Evolutionary conservation across 2,888 invertebrate genomes (phyloP).

Genomic region (Antitype chi): DNA sequence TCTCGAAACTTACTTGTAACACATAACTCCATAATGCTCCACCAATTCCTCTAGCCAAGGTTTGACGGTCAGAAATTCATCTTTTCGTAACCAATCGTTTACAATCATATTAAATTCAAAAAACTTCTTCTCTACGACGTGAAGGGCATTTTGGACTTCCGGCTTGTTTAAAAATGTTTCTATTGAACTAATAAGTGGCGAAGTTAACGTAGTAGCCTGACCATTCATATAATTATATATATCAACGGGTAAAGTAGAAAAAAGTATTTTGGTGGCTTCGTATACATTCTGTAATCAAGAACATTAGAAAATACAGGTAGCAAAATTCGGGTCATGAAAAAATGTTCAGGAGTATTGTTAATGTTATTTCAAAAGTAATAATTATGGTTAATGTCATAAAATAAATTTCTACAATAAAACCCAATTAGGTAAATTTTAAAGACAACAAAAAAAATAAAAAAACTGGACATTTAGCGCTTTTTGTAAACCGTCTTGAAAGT

Average conservation of each 20-base stretch:
- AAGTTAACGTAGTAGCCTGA: background rate
- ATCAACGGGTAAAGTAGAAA: background rate
- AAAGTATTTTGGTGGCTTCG: background rate
- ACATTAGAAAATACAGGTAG: background rate
- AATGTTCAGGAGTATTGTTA: no score
- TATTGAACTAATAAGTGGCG: background rate
- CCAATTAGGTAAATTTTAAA: no score
- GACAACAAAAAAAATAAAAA: background rate
- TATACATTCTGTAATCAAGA: slow-evolving; percentile 1
- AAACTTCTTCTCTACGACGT: slow-evolving; percentile 10
- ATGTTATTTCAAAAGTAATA: background rate
- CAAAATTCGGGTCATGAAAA: background rate
- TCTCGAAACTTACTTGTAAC: slow-evolving; percentile 38
- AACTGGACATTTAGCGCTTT: background rate
- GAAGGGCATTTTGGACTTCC: slow-evolving; percentile 15
- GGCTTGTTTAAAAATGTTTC: slow-evolving; percentile 23
- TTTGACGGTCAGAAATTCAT: slow-evolving; percentile 13
- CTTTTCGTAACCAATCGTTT: background rate
- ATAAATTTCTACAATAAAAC: background rate
- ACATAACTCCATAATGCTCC: slow-evolving; percentile 63
- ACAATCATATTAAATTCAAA: background rate
- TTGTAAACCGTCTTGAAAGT: no score
- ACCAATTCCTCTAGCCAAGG: slow-evolving; percentile 55
- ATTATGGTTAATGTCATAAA: background rate
- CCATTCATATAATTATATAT: slow-evolving; percentile 17